Evolutionary conservation across 2,113 vertebrate species (phyloP).

Genomic region (Spermophilus dauricus): DNA sequence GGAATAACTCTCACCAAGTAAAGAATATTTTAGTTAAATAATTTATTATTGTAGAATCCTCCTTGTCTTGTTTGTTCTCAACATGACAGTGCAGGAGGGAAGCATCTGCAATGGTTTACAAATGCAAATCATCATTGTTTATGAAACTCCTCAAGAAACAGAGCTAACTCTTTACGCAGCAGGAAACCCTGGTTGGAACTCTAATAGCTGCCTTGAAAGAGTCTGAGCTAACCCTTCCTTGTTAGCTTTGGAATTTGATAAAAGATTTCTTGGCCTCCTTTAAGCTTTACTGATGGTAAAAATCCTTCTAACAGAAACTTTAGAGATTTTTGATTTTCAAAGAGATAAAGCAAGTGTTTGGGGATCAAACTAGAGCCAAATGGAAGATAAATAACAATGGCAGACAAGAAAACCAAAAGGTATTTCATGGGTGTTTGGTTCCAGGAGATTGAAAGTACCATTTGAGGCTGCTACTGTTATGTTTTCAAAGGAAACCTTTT

Average conservation of each 20-base stretch:
- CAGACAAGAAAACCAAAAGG: neutral
- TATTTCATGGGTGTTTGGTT: neutral
- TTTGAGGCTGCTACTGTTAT: neutral
- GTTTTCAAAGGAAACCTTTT: slow-evolving; percentile 25
- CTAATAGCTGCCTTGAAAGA: neutral
- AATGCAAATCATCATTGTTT: slow-evolving; percentile 44
- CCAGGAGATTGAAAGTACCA: slow-evolving; percentile 24
- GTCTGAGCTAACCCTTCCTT: slow-evolving; percentile 5
- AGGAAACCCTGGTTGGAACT: neutral
- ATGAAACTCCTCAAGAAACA: slow-evolving; percentile 1
- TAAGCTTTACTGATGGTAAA: slow-evolving; percentile 38
- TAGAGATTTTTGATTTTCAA: slow-evolving; percentile 58
- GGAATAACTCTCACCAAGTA: neutral
- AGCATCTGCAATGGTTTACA: neutral
- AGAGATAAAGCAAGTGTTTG: slow-evolving; percentile 51
- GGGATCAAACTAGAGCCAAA: slow-evolving; percentile 8
- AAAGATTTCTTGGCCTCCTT: slow-evolving; percentile 60
- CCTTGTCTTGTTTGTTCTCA: neutral
- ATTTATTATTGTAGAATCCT: neutral
- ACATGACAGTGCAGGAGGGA: neutral
- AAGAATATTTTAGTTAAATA: slow-evolving; percentile 29
- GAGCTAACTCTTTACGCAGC: neutral
- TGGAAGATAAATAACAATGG: slow-evolving; percentile 3
- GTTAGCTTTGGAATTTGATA: slow-evolving; percentile 70
- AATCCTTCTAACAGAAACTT: slow-evolving; percentile 40